These are phyloP conservation scores for Villa cingulata DNA, from an alignment of 2,888 invertebrate species.

Conservation along the genomic window DNA sequence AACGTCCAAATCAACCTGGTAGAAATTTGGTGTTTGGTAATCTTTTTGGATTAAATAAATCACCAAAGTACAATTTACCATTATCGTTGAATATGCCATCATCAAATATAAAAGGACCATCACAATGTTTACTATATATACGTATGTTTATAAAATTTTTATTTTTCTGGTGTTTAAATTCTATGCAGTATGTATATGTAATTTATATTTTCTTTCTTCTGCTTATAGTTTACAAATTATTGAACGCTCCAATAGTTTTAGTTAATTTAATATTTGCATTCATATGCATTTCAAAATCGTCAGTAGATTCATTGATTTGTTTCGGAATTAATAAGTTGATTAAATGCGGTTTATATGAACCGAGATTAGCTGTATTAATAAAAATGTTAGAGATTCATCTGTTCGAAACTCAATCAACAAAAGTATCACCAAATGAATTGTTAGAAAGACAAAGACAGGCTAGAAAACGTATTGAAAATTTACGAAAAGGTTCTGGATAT, in stretches of 20 bases:
- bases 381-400: constrained; percentile 40
- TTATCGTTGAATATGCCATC: constrained; percentile 1
- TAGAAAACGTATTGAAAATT: constrained; percentile 30
- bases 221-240: constrained; percentile 41
- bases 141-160: too few species aligned
- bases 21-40: constrained; percentile 30
- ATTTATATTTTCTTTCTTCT: neutral
- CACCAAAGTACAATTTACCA: constrained; percentile 8
- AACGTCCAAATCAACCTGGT: constrained; percentile 7
- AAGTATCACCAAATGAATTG: constrained; percentile 25
- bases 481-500: constrained; percentile 35
- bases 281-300: constrained; percentile 34
- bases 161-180: too few species aligned
- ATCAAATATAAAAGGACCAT: constrained; percentile 5
- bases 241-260: constrained; percentile 38
- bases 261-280: constrained; percentile 39
- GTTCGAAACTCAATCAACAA: constrained; percentile 24
- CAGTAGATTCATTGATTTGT: constrained; percentile 38
- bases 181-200: too few species aligned
- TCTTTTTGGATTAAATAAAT: constrained; percentile 29
- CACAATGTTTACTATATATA: constrained; percentile 37
- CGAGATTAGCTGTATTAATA: constrained; percentile 44
- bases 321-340: constrained; percentile 33
- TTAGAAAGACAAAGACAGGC: constrained; percentile 34
- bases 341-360: constrained; percentile 37